These are phyloP conservation scores for Acipenser ruthenus DNA, from an alignment of 2,797 vertebrate genomes.

Conservation along the genomic window DNA sequence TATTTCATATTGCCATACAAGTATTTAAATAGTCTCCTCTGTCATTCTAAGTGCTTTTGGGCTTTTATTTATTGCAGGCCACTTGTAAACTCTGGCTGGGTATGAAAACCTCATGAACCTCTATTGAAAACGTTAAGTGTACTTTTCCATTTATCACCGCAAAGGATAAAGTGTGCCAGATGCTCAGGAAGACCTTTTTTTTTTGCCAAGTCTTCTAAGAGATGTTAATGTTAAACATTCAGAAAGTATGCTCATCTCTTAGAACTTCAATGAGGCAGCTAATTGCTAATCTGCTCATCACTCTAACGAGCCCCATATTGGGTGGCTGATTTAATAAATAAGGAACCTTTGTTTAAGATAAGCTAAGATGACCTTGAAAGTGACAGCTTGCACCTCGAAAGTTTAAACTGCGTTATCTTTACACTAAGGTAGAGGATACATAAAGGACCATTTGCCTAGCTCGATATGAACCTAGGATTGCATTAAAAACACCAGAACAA, in stretches of 20 bases:
- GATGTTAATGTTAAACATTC: constrained; percentile 37
- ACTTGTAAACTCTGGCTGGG: constrained; percentile 60
- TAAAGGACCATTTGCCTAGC: not conserved
- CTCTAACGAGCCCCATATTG: constrained; percentile 32
- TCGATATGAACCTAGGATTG: too few relatives aligned
- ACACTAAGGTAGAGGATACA: constrained; percentile 8
- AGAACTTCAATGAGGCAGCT: constrained; percentile 38
- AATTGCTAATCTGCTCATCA: constrained; percentile 47
- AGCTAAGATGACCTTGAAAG: constrained; percentile 34
- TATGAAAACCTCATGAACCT: constrained; percentile 41
- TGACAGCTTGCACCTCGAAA: constrained; percentile 4
- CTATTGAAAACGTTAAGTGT: constrained; percentile 59
- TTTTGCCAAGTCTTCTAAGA: constrained; percentile 36
- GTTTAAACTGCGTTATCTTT: constrained; percentile 6
- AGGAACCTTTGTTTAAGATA: constrained; percentile 24
- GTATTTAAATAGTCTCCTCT: constrained; percentile 60
- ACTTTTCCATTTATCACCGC: constrained; percentile 63
- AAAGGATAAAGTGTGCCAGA: constrained; percentile 43
- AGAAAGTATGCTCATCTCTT: constrained; percentile 35
- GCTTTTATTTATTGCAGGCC: constrained; percentile 58
- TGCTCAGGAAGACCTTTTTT: constrained; percentile 28
- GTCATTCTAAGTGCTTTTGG: constrained; percentile 66
- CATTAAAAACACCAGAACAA: too few relatives aligned
- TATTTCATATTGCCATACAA: constrained; percentile 40
- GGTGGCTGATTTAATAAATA: constrained; percentile 24